Evolutionary conservation across 2,888 invertebrate genomes (phyloP).

Genomic region (Pachycephus smyrnensis): DNA sequence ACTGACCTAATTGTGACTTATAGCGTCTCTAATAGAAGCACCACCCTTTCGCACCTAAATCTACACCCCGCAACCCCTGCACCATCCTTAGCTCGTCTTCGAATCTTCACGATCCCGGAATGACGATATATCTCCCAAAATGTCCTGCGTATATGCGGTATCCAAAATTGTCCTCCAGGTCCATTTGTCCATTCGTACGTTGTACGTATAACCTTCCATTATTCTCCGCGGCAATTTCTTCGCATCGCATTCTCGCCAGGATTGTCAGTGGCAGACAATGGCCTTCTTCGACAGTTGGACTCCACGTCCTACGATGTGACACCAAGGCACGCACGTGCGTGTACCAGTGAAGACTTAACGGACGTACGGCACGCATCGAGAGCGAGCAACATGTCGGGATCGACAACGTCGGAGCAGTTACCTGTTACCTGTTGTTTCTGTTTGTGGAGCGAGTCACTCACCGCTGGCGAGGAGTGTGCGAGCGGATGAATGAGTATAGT

Average conservation of each 20-base stretch:
- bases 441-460: conserved; percentile 30
- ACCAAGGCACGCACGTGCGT: conserved; percentile 25
- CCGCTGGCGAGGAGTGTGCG: neutral
- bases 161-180: neutral
- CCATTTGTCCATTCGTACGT: neutral
- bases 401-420: conserved; percentile 35
- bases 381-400: conserved; percentile 35
- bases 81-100: neutral
- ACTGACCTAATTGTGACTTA: conserved; percentile 66
- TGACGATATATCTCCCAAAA: neutral
- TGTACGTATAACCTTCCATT: neutral
- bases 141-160: neutral
- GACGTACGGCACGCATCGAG: conserved; percentile 43
- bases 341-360: conserved; percentile 34
- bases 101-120: neutral
- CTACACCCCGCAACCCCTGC: conserved; percentile 13
- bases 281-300: conserved; percentile 23
- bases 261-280: conserved; percentile 11
- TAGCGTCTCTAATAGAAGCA: conserved; percentile 58
- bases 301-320: conserved; percentile 4
- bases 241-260: neutral
- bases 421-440: conserved; percentile 58
- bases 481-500: neutral
- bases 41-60: conserved; percentile 40
- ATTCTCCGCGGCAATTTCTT: neutral